Evolutionary conservation across 2,797 vertebrate species (phyloP).

Genomic region (Gymnothorax javanicus): DNA sequence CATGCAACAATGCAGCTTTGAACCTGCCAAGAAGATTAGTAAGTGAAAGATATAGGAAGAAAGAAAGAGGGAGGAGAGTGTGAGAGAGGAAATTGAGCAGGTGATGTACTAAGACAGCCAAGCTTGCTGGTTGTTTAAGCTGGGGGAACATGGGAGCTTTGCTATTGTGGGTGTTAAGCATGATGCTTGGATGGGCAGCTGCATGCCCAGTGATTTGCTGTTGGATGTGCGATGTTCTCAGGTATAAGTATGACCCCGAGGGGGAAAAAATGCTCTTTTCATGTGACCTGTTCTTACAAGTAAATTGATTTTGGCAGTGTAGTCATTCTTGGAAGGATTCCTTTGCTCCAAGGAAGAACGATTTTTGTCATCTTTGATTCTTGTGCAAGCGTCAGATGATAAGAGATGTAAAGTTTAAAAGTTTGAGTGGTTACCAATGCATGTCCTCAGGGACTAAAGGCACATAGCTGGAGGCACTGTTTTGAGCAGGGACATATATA

Average conservation of each 20-base stretch:
- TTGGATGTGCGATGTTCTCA: slow-evolving; percentile 8
- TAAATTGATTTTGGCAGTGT: slow-evolving; percentile 1
- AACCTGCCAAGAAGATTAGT: not conserved
- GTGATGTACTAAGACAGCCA: not conserved
- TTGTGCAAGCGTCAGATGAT: not conserved
- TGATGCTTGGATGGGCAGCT: slow-evolving; percentile 8
- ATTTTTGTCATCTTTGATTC: not conserved
- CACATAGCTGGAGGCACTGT: not conserved
- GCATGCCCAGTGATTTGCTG: not conserved
- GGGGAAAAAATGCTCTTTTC: not conserved
- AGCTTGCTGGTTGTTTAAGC: not conserved
- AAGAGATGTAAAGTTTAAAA: slow-evolving; percentile 6
- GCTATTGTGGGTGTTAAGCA: not conserved
- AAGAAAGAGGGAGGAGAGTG: not conserved
- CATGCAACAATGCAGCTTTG: not conserved
- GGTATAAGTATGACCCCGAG: slow-evolving; percentile 19
- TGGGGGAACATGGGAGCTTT: slow-evolving; percentile 4
- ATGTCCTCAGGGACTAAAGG: slow-evolving; percentile 18
- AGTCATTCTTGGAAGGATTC: not conserved
- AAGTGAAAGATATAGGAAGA: not conserved
- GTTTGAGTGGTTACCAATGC: slow-evolving; percentile 14
- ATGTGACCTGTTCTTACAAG: slow-evolving; percentile 6
- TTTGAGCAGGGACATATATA: slow-evolving; percentile 7
- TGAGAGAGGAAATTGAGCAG: not conserved
- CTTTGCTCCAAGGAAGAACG: not conserved